These are phyloP conservation scores for Sebastes flavidus DNA, from an alignment of 2,797 vertebrate species.

Conservation along the genomic window DNA sequence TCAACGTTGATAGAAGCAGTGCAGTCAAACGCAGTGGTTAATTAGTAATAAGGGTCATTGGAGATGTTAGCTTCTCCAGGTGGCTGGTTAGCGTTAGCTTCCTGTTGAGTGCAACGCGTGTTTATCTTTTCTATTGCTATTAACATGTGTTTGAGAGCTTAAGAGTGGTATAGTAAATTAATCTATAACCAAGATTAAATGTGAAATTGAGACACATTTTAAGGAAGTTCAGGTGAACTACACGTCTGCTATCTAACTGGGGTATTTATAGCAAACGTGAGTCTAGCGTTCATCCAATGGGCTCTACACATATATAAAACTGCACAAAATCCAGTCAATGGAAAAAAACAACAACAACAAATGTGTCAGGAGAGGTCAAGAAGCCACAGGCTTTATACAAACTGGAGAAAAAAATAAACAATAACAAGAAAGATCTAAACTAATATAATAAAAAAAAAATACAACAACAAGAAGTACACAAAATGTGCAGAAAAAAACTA, in stretches of 20 bases:
- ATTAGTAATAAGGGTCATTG: background rate
- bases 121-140: background rate
- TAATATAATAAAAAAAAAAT: too few relatives aligned
- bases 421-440: too few relatives aligned
- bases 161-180: fast-evolving
- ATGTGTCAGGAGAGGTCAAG: too few relatives aligned
- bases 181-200: fast-evolving
- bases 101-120: slow-evolving; percentile 24
- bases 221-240: background rate
- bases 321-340: too few relatives aligned
- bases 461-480: too few relatives aligned
- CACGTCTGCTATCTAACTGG: background rate
- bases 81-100: slow-evolving; percentile 58
- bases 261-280: background rate
- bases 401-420: too few relatives aligned
- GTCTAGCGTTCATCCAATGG: background rate
- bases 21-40: fast-evolving
- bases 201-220: background rate
- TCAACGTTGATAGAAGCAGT: fast-evolving
- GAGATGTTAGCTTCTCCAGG: background rate
- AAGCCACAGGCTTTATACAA: too few relatives aligned
- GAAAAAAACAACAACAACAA: too few relatives aligned
- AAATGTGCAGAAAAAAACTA: too few relatives aligned
- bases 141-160: fast-evolving
- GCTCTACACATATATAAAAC: too few relatives aligned